Evolutionary conservation across 2,113 vertebrate species (phyloP), one percentile per base, ranked within the genome.

Genomic region (Perognathus longimembris): DNA sequence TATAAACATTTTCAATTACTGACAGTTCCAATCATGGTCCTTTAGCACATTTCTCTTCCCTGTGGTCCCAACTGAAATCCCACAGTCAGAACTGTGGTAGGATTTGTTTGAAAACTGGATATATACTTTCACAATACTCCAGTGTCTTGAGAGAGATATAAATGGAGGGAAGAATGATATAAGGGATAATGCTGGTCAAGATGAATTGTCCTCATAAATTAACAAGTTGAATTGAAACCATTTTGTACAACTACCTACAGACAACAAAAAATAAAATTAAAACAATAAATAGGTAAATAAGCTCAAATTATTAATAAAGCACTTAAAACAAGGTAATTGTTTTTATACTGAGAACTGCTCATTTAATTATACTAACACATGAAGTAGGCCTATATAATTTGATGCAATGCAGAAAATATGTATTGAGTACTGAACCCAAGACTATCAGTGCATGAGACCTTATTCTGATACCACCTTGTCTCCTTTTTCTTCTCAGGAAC

Each of bases 91-190:
- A 22, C 0, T 64, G 3, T 85, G 66, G 30, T n/a, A 67, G 3
- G 24, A 18, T 88, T 91, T 79, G 6, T 84, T 88, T 88, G 11
- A 74, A 36, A 78, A 89, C 67, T 74, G 26, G 1, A 84, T 78
- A 75, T 78, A 63, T 77, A n/a, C 57, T 83, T 69, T 89, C 15
- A n/a, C 17, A 89, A 70, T 38, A 34, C 34, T 57, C 24, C 42
- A 42, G 20, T 34, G 15, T 67, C 67, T 54, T 28, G 1, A 4
- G 18, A 76, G 38, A 75, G 45, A 81, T 73, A 61, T 45, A 45
- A 45, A 45, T 45, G 12, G 45, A 45, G 45, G 45, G 9, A 45
- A 45, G 45, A 45, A 45, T 45, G 45, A 45, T 45, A 11, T 45
- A 45, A 45, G 12, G 45, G 45, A 2, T 45, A 12, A 12, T 12